phyloP scores from a whole-genome alignment of 2,113 vertebrate species.

The Coregonus clupeaformis region DNA sequence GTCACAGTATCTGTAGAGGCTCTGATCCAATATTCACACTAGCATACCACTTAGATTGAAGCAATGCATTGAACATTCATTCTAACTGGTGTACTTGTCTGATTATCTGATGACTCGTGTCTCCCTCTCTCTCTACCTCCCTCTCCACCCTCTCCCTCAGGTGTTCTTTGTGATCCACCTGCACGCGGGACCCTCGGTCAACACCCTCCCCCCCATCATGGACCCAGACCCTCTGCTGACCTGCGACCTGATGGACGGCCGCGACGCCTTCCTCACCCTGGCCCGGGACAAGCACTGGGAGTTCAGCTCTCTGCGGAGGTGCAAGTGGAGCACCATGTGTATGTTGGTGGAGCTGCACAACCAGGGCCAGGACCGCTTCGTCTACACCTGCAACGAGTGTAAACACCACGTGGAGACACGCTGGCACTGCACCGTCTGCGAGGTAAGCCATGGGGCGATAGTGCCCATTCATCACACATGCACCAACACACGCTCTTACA shows the following conservation, averaged over 20 bases:
- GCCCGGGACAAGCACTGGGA: slow-evolving; percentile 99
- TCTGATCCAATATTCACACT: too few species aligned
- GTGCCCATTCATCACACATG: neutral
- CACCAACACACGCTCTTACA: neutral
- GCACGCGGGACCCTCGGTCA: slow-evolving; percentile 89
- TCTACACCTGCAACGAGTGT: slow-evolving; percentile 99
- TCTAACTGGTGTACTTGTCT: too few species aligned
- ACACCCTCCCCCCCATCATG: slow-evolving; percentile 91
- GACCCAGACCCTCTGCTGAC: slow-evolving; percentile 92
- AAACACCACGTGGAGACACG: slow-evolving; percentile 97
- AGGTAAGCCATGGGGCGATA: slow-evolving; percentile 74
- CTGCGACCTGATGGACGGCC: slow-evolving; percentile 96
- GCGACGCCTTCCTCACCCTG: slow-evolving; percentile 94
- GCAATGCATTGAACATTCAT: neutral
- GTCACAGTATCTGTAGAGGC: too few species aligned
- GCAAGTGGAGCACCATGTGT: slow-evolving; percentile 97
- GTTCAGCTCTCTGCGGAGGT: slow-evolving; percentile 92
- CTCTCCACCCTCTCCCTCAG: slow-evolving; percentile 60
- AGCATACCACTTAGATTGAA: neutral
- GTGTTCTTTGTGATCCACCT: slow-evolving; percentile 98
- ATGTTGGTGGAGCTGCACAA: slow-evolving; percentile 98
- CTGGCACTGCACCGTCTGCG: slow-evolving; percentile 97
- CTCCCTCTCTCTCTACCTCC: too few species aligned
- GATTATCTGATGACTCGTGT: too few species aligned
- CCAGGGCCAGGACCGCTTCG: slow-evolving; percentile 97